Base-by-base conservation (phyloP, 2,113 vertebrate genomes). In the Sander lucioperca region DNA sequence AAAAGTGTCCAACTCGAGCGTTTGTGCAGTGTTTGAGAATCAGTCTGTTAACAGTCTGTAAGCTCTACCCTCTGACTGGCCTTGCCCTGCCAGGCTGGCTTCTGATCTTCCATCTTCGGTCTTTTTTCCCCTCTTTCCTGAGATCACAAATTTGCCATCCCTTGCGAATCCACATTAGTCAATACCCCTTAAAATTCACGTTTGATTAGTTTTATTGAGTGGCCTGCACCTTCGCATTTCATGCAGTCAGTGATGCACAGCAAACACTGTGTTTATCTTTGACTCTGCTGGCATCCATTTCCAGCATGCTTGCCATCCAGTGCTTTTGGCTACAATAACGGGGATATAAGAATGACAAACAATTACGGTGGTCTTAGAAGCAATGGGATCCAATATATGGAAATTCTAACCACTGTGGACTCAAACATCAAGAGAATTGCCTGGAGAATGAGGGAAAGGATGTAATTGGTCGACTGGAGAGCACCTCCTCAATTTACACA, bases 131-230 rank as follows among this genome's bases (percentile, higher is more conserved):
- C 8, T 14, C 61, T 65, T 61, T 69, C 79, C 79, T 77, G 47
- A 79, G 73, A 84, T 79, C 75, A 64, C 73, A 89, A 81, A 82
- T 82, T 64, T 81, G 77, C 84, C 64, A 66, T 82, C 78, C 68
- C 75, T 53, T 68, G 87, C n/a, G 64, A 72, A 82, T 83, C 65
- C 73, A 33, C 23, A 1, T 30, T 4, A 59, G 77, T 93, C 93
- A 82, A 93, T 93, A 89, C 50, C 72, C 86, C 85, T 94, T 93
- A 85, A 91, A 91, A 93, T 94, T 92, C 89, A 80, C 69, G 67
- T 90, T 91, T 90, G 88, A 94, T 93, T 92, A 71, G 73, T 84
- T 91, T 80, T 92, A 94, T 93, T 85, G 93, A 94, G 84, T 77
- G 81, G 66, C 74, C 77, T 80, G 74, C 79, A 86, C 82, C 83